Evolutionary conservation across 2,888 invertebrate species (phyloP), one percentile per base, ranked within the genome.

Genomic region (Erpobdella octoculata): DNA sequence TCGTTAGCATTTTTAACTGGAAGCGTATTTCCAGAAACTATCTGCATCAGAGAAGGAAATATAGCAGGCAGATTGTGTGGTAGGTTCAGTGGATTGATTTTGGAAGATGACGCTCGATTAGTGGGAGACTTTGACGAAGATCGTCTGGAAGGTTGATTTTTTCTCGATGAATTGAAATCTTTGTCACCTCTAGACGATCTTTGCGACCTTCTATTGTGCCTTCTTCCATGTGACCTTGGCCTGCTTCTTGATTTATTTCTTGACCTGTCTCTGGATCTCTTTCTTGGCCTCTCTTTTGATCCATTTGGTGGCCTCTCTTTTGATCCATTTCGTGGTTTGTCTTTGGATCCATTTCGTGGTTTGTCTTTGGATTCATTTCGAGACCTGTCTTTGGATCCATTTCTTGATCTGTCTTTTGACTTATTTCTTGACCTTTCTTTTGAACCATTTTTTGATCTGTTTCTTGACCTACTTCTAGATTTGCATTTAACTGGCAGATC

Each of bases 31-130:
- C 69, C 69, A 33, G 36, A 28, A 1, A 69, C 69, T 18, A 69
- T 48, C 21, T 41, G 31, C 31, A 48, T 35, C n/a, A 69, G 58
- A 25, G 46, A 41, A n/a, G 69, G 69, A 36, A 69, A 69, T 5
- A 69, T 33, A 46, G 38, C n/a, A 48, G 69, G 48, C 35, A 69
- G 37, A 21, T 69, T 69, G 69, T 69, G 38, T 28, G 69, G 69
- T 1, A 69, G 58, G 5, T 25, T 33, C 48, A 35, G 21, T 9
- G 46, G 53, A 48, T 69, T 58, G 37, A 69, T 69, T 48, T 69
- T 69, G n/a, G 53, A 53, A 12, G 33, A 31, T 0, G 58, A n/a
- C 18, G 8, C 18, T 28, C 69, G 48, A n/a, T 35, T 31, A n/a
- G 33, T 62, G 5, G 69, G 69, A 31, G 69, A 69, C 35, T 58